Evolutionary conservation across 2,113 vertebrate genomes (phyloP).

Genomic region (Balaenoptera acutorostrata): DNA sequence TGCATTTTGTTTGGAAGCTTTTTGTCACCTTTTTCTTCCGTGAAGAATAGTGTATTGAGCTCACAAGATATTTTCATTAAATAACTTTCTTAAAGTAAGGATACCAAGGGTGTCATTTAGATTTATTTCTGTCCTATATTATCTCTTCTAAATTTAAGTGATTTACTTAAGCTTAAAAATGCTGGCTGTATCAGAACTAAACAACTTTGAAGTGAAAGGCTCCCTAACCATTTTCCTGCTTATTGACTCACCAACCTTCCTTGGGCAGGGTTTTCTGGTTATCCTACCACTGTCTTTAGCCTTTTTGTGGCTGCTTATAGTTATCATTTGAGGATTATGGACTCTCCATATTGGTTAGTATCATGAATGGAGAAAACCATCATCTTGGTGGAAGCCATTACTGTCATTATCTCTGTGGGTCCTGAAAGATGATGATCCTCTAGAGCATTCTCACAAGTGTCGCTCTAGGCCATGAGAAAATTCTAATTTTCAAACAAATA

Average conservation of each 20-base stretch:
- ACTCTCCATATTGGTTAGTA: constrained; percentile 49
- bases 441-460: neutral
- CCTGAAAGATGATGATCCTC: neutral
- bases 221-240: constrained; percentile 26
- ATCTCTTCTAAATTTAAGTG: constrained; percentile 46
- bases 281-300: constrained; percentile 50
- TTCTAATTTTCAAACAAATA: neutral
- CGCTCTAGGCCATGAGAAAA: neutral
- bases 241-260: neutral
- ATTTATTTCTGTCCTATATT: constrained; percentile 46
- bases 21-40: neutral
- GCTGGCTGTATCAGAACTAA: constrained; percentile 20
- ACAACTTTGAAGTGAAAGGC: constrained; percentile 44
- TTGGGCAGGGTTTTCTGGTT: constrained; percentile 41
- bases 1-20: neutral
- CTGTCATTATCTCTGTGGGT: constrained; percentile 23
- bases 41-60: neutral
- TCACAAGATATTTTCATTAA: constrained; percentile 47
- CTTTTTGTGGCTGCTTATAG: constrained; percentile 57
- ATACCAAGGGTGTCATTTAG: constrained; percentile 27
- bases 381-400: neutral
- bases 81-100: constrained; percentile 8
- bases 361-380: constrained; percentile 27
- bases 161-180: constrained; percentile 64
- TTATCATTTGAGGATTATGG: constrained; percentile 69